Conservation (phyloP, 2,888 invertebrate genomes). For the Ctena decussata region DNA sequence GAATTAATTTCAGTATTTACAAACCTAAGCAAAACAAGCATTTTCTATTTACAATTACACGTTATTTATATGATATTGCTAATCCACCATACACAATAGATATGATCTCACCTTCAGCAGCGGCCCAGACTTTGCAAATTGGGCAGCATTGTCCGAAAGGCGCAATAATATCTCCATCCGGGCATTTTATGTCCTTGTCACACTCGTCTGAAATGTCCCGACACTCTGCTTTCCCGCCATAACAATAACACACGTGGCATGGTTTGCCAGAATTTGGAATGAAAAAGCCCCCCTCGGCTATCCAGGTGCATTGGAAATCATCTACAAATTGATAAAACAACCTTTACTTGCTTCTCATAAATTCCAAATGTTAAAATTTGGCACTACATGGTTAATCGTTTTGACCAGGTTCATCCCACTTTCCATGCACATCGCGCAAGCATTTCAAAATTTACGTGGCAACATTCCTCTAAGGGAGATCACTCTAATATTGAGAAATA, state of each 20-base stretch:
- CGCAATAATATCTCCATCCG: conserved; percentile 32
- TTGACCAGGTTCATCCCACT: no score
- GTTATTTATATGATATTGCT: background rate
- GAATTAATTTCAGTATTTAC: no score
- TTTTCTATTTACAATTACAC: no score
- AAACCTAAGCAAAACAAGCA: background rate
- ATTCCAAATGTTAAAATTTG: no score
- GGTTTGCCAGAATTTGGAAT: conserved; percentile 48
- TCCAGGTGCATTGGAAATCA: conserved; percentile 24
- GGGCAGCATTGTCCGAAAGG: conserved; percentile 58
- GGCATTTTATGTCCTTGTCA: conserved; percentile 33
- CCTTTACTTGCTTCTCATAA: no score
- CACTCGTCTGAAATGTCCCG: conserved; percentile 24
- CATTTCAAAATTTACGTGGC: no score
- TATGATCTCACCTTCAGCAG: conserved; percentile 56
- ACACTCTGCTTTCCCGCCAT: conserved; percentile 37
- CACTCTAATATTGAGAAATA: no score
- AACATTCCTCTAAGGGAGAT: no score
- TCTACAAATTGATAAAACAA: background rate
- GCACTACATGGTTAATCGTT: no score
- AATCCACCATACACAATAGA: conserved; percentile 17
- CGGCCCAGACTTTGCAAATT: conserved; percentile 28
- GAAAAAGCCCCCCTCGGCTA: conserved; percentile 42
- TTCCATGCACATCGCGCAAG: no score
- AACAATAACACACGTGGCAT: conserved; percentile 54